Evolutionary conservation across 2,888 invertebrate genomes (phyloP).

Genomic region (Dioctria rufipes): DNA sequence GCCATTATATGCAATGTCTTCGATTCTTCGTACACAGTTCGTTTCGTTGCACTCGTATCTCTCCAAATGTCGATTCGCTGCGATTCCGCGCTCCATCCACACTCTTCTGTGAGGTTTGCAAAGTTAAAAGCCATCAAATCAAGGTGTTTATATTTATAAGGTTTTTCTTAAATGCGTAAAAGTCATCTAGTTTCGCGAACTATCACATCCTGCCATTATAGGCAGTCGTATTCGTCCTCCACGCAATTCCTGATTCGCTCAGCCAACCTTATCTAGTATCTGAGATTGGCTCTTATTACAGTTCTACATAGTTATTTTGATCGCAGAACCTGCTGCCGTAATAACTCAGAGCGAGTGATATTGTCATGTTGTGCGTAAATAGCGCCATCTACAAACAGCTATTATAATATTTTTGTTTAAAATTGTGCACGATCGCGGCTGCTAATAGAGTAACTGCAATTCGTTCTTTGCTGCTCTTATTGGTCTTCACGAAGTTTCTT

Average conservation of each 20-base stretch:
- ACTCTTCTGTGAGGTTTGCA: background rate
- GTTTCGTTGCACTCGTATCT: background rate
- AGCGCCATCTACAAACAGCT: background rate
- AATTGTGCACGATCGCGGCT: background rate
- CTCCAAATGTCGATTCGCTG: background rate
- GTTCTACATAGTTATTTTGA: background rate
- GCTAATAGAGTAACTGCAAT: background rate
- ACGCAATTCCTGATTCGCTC: background rate
- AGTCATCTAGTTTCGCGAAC: background rate
- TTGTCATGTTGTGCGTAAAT: background rate
- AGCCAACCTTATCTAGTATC: background rate
- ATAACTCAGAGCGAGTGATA: background rate
- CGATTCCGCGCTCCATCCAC: background rate
- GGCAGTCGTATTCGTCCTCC: background rate
- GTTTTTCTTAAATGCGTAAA: constrained; percentile 6
- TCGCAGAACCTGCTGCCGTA: background rate
- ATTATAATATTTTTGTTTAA: background rate
- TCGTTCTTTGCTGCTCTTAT: background rate
- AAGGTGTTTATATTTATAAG: constrained; percentile 7
- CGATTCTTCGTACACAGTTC: background rate
- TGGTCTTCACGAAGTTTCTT: background rate
- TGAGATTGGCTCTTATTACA: constrained; percentile 4
- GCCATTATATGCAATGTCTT: constrained; percentile 11
- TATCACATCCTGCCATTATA: background rate
- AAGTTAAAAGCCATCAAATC: background rate